Conservation (phyloP, 2,113 vertebrate genomes). For the Nothocercus julius region DNA sequence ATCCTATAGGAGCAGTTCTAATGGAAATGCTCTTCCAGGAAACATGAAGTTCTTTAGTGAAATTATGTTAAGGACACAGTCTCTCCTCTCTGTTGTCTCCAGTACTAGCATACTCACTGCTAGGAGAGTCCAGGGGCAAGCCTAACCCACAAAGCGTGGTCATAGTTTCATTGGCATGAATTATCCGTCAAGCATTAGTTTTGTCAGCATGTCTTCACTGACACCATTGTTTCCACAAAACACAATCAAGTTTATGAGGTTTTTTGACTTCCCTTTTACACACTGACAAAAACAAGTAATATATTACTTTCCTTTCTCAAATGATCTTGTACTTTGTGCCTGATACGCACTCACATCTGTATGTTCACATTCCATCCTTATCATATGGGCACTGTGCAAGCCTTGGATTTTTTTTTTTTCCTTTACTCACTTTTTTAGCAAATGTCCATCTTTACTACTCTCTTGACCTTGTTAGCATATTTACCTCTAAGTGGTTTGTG, state of each 20-base stretch:
- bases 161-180: neutral
- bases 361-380: neutral
- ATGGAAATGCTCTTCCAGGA: neutral
- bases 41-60: neutral
- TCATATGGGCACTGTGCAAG: fast-evolving
- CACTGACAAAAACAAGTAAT: neutral
- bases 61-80: neutral
- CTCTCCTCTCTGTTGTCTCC: neutral
- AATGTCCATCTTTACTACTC: conserved; percentile 12
- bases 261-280: neutral
- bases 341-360: neutral
- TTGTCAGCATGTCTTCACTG: neutral
- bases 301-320: neutral
- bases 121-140: neutral
- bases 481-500: neutral
- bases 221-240: fast-evolving
- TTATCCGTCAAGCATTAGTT: neutral
- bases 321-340: neutral
- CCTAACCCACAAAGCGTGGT: neutral
- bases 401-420: neutral
- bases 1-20: neutral
- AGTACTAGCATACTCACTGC: neutral
- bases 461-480: conserved; percentile 16
- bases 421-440: neutral
- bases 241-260: neutral